Base-by-base conservation (phyloP, 2,113 vertebrate species). In the Ageneiosus marmoratus region DNA sequence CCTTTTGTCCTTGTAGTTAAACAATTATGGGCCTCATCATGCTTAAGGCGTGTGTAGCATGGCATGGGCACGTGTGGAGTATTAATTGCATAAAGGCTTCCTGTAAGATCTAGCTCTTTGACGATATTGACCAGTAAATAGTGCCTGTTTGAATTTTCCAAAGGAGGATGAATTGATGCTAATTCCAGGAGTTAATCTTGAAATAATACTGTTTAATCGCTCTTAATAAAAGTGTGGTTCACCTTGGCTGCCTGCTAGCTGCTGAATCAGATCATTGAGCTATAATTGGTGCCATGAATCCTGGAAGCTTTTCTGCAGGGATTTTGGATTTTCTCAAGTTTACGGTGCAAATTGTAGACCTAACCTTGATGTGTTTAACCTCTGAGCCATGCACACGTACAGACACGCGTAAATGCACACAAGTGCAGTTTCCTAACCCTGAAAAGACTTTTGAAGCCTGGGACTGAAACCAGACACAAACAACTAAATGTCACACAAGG, bases 161-260 rank as follows among this genome's bases (percentile, higher is more conserved):
- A 75, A 77, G 27, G 60, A 55, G 55, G 5, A 62, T 56, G 81
- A 69, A 85, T 84, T 84, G 84, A 78, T 63, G 24, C 75, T 58
- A 79, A 85, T 83, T 88, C 83, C 85, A 63, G 48, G 16, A 80
- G 84, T 44, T 85, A 81, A 88, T 89, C 79, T 80, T 86, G 77
- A 84, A 86, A 89, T 88, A 75, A 86, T 83, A 69, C 50, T 70
- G 73, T 79, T 88, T 85, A 85, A 87, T 85, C 82, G 72, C 83
- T 81, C 81, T 79, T 74, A 81, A 85, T 85, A 87, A 86, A 88
- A 78, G 32, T 62, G 58, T n/a, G 27, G 69, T 77, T 84, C 81
- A 81, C 76, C 74, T 85, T 65, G 27, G 77, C 83, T 83, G 80
- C 86, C 62, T 34, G 80, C 80, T 87, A 75, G 83, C 58, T 55